Evolutionary conservation across 2,797 vertebrate genomes (phyloP).

Genomic region (Apogon talboti): DNA sequence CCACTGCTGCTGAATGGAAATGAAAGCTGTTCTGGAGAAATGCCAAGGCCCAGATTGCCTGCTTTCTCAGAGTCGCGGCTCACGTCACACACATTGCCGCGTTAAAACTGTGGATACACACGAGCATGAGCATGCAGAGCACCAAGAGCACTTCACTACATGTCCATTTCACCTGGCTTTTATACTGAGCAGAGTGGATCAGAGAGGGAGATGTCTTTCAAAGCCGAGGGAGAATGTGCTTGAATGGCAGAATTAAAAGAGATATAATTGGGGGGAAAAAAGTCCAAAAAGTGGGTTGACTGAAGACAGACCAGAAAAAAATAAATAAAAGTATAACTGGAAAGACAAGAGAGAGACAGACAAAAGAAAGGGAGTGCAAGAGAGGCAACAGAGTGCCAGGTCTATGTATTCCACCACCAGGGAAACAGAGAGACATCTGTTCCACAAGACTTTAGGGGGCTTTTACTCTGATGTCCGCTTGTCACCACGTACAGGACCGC

Average conservation of each 20-base stretch:
- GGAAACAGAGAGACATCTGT: slow-evolving; percentile 73
- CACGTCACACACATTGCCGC: slow-evolving; percentile 64
- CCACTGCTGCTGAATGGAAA: slow-evolving; percentile 55
- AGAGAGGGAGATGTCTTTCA: slow-evolving; percentile 54
- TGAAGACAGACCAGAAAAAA: slow-evolving; percentile 5
- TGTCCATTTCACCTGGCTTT: slow-evolving; percentile 66
- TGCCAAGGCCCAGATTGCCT: slow-evolving; percentile 69
- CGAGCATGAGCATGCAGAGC: slow-evolving; percentile 24
- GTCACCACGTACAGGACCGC: slow-evolving; percentile 70
- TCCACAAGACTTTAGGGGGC: slow-evolving; percentile 72
- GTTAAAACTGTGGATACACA: slow-evolving; percentile 46
- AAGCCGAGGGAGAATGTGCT: slow-evolving; percentile 34
- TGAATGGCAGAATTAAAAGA: slow-evolving; percentile 28
- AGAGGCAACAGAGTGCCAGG: slow-evolving; percentile 23
- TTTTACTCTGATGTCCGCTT: slow-evolving; percentile 78
- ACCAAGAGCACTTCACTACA: slow-evolving; percentile 45
- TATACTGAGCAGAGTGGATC: slow-evolving; percentile 52
- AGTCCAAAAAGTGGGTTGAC: slow-evolving; percentile 19
- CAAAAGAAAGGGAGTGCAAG: slow-evolving; percentile 8
- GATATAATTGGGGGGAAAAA: not conserved
- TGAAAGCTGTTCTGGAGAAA: slow-evolving; percentile 62
- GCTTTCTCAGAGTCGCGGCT: slow-evolving; percentile 59
- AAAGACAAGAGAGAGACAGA: slow-evolving; percentile 21
- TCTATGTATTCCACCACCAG: slow-evolving; percentile 49
- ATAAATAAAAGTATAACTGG: slow-evolving; percentile 26